A percentile compares a stretch with the other conserved stretches of the same genome.
Evolutionary conservation across 2,113 vertebrate genomes (phyloP).

Genomic region (Astatoreochromis straeleni): DNA sequence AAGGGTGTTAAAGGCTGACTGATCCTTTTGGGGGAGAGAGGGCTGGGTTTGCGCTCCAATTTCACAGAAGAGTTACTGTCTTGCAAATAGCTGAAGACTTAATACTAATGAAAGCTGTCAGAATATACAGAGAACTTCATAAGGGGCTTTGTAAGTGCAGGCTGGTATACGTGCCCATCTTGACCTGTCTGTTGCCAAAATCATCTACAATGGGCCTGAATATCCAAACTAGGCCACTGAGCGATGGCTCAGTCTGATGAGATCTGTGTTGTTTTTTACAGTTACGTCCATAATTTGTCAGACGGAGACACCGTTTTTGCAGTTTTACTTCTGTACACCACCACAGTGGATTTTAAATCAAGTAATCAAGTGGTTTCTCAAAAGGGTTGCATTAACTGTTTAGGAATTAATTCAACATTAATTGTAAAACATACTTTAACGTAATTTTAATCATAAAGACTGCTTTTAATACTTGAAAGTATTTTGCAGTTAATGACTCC

Average conservation of each 20-base stretch:
- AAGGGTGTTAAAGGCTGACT: not conserved
- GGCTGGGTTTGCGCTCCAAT: rapidly evolving
- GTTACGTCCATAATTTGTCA: not conserved
- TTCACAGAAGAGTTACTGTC: not conserved
- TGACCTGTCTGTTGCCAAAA: not conserved
- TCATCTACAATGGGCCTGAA: not conserved
- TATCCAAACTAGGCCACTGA: not conserved
- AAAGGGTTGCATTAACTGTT: not conserved
- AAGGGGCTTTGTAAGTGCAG: not conserved
- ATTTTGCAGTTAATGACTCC: not conserved
- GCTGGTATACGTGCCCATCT: not conserved
- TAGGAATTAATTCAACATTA: not conserved
- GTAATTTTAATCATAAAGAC: not conserved
- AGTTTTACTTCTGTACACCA: not conserved
- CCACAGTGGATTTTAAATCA: not conserved
- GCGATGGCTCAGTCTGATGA: not conserved
- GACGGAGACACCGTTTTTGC: rapidly evolving
- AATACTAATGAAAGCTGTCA: not conserved
- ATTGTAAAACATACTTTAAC: not conserved
- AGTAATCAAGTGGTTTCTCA: not conserved
- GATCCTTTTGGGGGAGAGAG: not conserved
- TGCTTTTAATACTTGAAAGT: not conserved
- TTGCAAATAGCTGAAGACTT: not conserved
- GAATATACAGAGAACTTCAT: not conserved
- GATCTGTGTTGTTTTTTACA: not conserved